Evolutionary conservation across 2,888 invertebrate species (phyloP), one percentile per base, ranked within the genome.

Genomic region (Hoplodrina blanda): DNA sequence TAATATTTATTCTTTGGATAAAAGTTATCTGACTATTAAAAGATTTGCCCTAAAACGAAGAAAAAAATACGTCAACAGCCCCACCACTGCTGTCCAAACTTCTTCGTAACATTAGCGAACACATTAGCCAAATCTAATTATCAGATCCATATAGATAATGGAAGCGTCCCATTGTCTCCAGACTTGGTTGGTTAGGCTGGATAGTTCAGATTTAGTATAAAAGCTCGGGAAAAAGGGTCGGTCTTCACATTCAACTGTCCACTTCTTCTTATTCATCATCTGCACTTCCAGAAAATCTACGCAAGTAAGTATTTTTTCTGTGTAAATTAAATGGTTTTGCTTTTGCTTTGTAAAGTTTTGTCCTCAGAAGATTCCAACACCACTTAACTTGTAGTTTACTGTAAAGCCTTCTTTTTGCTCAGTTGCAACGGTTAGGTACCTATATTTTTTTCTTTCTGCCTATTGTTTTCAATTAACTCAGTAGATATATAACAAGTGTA

Each of bases 121-220:
- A 59, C 72, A 78, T 71, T 76, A 73, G 50, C 61, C 41, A 73
- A 89, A 90, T 81, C 72, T 74, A 87, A 90, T 91, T 89, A 89
- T 74, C 64, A 82, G 80, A 81, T 84, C 84, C 84, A 87, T 88
- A 87, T 75, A 87, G 87, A 83, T 89, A 92, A 91, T 91, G 90
- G 88, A 87, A 64, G 81, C 73, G 82, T 77, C 93, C 91, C 83
- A 88, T 82, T 75, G 93, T 80, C 82, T 85, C 63, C 67, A 78
- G 90, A 74, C 83, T 89, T 73, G 93, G 89, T 93, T 94, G 76
- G 88, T 92, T 94, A 84, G 76, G 57, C 64, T 83, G 72, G 79
- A 81, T 85, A 83, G 72, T 83, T 80, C 63, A 69, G 75, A 69
- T 87, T 80, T 65, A 78, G 89, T 94, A 94, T 94, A 94, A 92